Percentiles rank a stretch among this genome's conserved stretches.
phyloP scores from a whole-genome alignment of 2,797 vertebrate species.

The Nyctalus aviator region DNA sequence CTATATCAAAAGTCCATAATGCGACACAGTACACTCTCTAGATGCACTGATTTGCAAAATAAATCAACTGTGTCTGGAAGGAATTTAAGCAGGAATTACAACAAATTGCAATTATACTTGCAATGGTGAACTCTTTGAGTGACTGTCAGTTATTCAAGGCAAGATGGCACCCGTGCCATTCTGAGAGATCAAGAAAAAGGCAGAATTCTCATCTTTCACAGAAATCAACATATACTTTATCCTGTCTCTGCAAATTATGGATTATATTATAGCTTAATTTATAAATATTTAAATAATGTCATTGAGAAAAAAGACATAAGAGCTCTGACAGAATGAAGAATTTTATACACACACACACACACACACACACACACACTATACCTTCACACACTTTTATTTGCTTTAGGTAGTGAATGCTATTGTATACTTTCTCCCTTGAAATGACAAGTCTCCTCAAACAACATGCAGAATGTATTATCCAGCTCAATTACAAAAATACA shows the following conservation, averaged over 20 bases:
- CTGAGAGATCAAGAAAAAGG: slow-evolving; percentile 59
- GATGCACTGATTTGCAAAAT: slow-evolving; percentile 89
- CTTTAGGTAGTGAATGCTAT: background rate
- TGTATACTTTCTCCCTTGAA: background rate
- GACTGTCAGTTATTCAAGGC: slow-evolving; percentile 81
- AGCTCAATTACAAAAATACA: background rate
- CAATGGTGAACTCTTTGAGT: slow-evolving; percentile 82
- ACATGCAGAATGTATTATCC: background rate
- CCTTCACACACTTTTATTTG: background rate
- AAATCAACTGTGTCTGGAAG: slow-evolving; percentile 87
- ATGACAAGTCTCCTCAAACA: background rate
- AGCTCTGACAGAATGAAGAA: slow-evolving; percentile 61
- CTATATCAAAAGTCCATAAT: slow-evolving; percentile 89
- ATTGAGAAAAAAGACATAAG: slow-evolving; percentile 41
- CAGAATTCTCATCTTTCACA: slow-evolving; percentile 73
- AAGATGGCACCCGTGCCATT: slow-evolving; percentile 67
- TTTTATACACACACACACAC: slow-evolving; percentile 13
- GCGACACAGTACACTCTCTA: slow-evolving; percentile 86
- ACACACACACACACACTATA: background rate
- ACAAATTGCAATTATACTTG: slow-evolving; percentile 88
- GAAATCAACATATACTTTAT: slow-evolving; percentile 49
- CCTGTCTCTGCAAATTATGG: slow-evolving; percentile 66
- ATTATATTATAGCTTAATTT: slow-evolving; percentile 64
- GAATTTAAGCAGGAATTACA: slow-evolving; percentile 88
- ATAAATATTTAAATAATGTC: slow-evolving; percentile 80